Base-by-base conservation (phyloP, 1,140 invertebrate genomes). In the Heliconius himera region DNA sequence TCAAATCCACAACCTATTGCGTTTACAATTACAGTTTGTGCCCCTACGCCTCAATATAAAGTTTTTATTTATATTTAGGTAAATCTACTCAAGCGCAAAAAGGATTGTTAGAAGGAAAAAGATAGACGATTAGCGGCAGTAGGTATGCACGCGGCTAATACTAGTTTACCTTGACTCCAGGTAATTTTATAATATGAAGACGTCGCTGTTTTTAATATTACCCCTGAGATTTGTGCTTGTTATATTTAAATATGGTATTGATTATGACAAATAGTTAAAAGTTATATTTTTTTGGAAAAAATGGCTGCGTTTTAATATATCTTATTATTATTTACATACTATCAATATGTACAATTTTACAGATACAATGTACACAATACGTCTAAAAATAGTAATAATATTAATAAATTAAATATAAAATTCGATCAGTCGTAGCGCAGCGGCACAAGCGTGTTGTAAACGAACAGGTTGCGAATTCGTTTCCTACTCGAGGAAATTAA, bases 91-190 rank as follows among this genome's bases (percentile, higher is more conserved):
- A 60, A 60, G 54, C 3, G 9, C 54, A 66, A 1, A 66, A 60
- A 49, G 49, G 36, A 66, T 75, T 33, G 54, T 66, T 60, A 70
- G 60, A 70, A 76, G 74, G 60, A 76, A 76, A 76, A 76, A 66
- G 60, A 66, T 66, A 66, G 38, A 76, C 36, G 20, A 76, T 20
- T 46, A 76, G 2, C 16, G 6, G 49, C 66, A n/a, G 3, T 66
- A 70, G 56, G 54, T 76, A 66, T 22, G 1, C 38, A 76, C 66
- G 66, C 60, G 11, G 22, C 13, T 26, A 70, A 46, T 76, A 70
- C 74, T 76, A 70, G 74, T 76, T 76, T 46, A 54, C 74, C 74
- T 76, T 76, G 74, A 60, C 18, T 76, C 74, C 74, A 70, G 74
- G 74, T 75, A 75, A 75, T 75, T 75, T 75, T 66, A 66, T 66